Evolutionary conservation across 92 coral and sea anemone species (phyloP).

Genomic region (Phymanthus crucifer): DNA sequence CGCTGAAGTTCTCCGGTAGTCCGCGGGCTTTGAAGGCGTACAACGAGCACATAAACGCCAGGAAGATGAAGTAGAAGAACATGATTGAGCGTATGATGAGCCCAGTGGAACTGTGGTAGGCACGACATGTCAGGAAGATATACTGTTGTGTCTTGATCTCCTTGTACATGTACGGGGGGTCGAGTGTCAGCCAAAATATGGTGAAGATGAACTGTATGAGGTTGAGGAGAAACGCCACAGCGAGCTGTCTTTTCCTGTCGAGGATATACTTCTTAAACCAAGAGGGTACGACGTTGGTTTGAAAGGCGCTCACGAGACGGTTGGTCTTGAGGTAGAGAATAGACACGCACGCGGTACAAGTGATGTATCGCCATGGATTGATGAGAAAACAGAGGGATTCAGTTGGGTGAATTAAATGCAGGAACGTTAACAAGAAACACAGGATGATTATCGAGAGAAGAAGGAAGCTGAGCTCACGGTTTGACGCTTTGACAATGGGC

Average conservation of each 20-base stretch:
- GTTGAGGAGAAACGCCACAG: constrained; percentile 37
- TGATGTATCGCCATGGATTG: constrained; percentile 67
- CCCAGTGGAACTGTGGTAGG: constrained; percentile 43
- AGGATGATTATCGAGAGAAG: constrained; percentile 52
- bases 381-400: constrained; percentile 48
- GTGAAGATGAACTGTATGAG: constrained; percentile 39
- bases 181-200: constrained; percentile 53
- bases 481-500: constrained; percentile 72
- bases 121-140: constrained; percentile 54
- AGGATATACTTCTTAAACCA: constrained; percentile 60
- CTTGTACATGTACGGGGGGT: constrained; percentile 56
- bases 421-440: constrained; percentile 59
- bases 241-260: constrained; percentile 37
- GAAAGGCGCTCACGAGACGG: constrained; percentile 73
- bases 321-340: constrained; percentile 71
- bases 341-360: constrained; percentile 65
- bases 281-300: constrained; percentile 48
- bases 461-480: constrained; percentile 69
- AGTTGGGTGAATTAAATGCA: constrained; percentile 62
- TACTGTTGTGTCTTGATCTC: constrained; percentile 37
- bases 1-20: constrained; percentile 83
- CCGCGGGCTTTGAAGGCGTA: constrained; percentile 85
- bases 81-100: constrained; percentile 45
- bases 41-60: constrained; percentile 55
- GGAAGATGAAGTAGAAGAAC: constrained; percentile 49